Base-by-base conservation (phyloP, 1,140 invertebrate genomes). In the Rhopalosiphum padi region DNA sequence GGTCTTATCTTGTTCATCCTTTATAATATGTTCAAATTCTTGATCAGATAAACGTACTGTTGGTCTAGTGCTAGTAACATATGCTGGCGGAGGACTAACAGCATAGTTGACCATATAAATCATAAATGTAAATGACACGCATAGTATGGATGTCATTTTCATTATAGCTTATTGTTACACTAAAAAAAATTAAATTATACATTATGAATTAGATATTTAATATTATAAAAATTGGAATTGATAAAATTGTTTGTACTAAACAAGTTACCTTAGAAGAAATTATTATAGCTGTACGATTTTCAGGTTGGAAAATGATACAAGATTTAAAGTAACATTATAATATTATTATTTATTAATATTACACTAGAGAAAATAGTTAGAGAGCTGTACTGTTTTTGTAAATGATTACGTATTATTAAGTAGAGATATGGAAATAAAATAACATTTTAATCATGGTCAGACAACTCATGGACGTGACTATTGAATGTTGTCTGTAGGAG, bases 171-270 rank as follows among this genome's bases (percentile, higher is more conserved):
- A 82, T 9, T 82, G 35, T 68, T n/a, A 35, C 22, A 21, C 23
- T n/a, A 43, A 43, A 85, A 85, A 43, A 43, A 85, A 41, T 41
- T 41, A 41, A 85, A 43, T 93, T 37, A 94, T 94, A 93, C 25
- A 94, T 91, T 89, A 93, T 53, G 89, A 94, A 94, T 37, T 90
- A 85, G 51, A 94, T 46, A 35, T 94, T n/a, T 30, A 68, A 68
- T 9, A 68, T 30, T n/a, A 18, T n/a, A 30, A 15, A 60, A 68
- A 30, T 60, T 30, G 25, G 8, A 30, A 30, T 30, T 30, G 2
- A 30, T 60, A 30, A 60, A 51, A 30, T 60, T 60, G 55, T 60
- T 9, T 60, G 2, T 11, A 60, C 7, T 25, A 23, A 55, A 55
- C 55, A 25, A 60, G 25, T 68, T 68, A 68, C 60, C 60, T 3